Evolutionary conservation across 2,888 invertebrate species (phyloP), one percentile per base, ranked within the genome.

Genomic region (Euphydryas editha): DNA sequence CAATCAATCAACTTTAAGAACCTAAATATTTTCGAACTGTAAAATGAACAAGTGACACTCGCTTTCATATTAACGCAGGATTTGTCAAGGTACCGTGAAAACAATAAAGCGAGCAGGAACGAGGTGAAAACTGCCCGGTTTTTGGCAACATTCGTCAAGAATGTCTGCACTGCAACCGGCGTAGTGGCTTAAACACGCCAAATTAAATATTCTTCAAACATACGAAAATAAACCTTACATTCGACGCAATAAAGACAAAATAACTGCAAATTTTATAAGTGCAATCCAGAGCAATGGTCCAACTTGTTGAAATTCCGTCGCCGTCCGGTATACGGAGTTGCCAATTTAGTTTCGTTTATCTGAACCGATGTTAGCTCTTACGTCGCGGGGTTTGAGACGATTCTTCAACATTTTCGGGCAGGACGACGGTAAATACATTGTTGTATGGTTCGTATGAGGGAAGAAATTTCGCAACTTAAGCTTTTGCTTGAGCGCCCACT

Each of bases 101-200:
- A 88, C 87, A 88, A 88, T 89, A 89, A 88, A 87, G 82, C 81
- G 72, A 71, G 71, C 74, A 76, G 79, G 77, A 82, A 88, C 83
- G 88, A 88, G 87, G 90, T 88, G 90, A 86, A 89, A 91, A 90
- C 90, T 86, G 86, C 81, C 83, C 82, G 81, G 83, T 87, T 91
- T 88, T 90, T 91, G 90, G 90, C 90, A 90, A 89, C 89, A 88
- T 88, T 89, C 88, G 88, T 91, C 91, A 90, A 89, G 88, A 88
- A 87, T 87, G 81, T 81, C 81, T 80, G 82, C 86, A 81, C 83
- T 83, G 82, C 54, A 54, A 54, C 83, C 73, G 72, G 70, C 70
- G 71, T 74, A 73, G 75, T 72, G 72, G 75, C 74, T 71, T 72
- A 74, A 73, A 77, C 79, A 78, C 75, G 77, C 80, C 78, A 75